Evolutionary conservation across 1,140 invertebrate species (phyloP).

Genomic region (Drosophila sucinea): DNA sequence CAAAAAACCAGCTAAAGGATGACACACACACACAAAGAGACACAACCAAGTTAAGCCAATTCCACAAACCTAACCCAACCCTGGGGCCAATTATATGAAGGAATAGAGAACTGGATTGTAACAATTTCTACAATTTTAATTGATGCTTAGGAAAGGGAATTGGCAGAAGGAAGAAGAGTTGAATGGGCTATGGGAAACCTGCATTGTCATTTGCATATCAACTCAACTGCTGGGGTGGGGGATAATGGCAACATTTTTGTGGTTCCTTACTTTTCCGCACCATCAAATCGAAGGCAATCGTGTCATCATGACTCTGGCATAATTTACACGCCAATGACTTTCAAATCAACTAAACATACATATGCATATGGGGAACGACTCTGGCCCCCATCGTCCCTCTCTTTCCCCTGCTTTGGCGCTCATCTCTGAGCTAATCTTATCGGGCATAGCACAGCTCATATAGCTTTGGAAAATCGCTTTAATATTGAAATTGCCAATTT

Average conservation of each 20-base stretch:
- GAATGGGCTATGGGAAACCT: slow-evolving; percentile 26
- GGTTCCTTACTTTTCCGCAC: slow-evolving; percentile 75
- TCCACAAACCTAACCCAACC: background rate
- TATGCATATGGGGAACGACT: slow-evolving; percentile 18
- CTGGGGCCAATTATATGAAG: slow-evolving; percentile 65
- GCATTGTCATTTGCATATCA: slow-evolving; percentile 76
- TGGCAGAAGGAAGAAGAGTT: slow-evolving; percentile 15
- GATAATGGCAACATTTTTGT: slow-evolving; percentile 53
- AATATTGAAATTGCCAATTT: slow-evolving; percentile 80
- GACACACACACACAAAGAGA: slow-evolving; percentile 8
- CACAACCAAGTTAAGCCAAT: slow-evolving; percentile 1
- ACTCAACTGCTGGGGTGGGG: background rate
- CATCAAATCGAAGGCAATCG: slow-evolving; percentile 67
- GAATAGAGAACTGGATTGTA: slow-evolving; percentile 27
- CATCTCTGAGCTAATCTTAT: slow-evolving; percentile 72
- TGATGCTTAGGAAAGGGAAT: slow-evolving; percentile 27
- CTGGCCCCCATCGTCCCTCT: background rate
- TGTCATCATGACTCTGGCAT: slow-evolving; percentile 71
- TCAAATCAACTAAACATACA: slow-evolving; percentile 63
- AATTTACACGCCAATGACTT: slow-evolving; percentile 77
- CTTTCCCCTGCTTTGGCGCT: slow-evolving; percentile 33
- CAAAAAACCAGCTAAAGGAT: slow-evolving; percentile 37
- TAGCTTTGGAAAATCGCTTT: slow-evolving; percentile 69
- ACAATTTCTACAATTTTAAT: slow-evolving; percentile 64
- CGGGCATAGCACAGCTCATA: slow-evolving; percentile 73